A percentile compares a stretch with the other conserved stretches of the same genome.
Evolutionary conservation across 2,113 vertebrate genomes (phyloP).

Genomic region (Perca fluviatilis): DNA sequence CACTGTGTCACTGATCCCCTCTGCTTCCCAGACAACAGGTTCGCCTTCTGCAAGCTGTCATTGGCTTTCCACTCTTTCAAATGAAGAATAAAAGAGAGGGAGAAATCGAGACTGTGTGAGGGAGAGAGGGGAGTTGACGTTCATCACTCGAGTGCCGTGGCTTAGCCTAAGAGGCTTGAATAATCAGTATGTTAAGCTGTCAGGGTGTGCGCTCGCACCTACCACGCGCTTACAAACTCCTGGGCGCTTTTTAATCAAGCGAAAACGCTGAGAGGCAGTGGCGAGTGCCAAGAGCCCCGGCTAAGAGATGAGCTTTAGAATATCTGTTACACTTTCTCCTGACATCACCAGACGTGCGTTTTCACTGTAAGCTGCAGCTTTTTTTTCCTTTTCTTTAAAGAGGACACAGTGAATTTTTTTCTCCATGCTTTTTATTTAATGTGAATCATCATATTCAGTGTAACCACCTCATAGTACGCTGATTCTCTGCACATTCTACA

Average conservation of each 20-base stretch:
- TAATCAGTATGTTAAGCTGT: conserved; percentile 87
- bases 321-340: conserved; percentile 75
- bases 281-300: conserved; percentile 65
- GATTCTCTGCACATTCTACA: background rate
- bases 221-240: conserved; percentile 80
- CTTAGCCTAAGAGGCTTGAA: conserved; percentile 87
- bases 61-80: conserved; percentile 67
- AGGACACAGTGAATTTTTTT: conserved; percentile 48
- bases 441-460: conserved; percentile 43
- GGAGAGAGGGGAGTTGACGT: conserved; percentile 72
- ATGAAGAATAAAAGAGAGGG: conserved; percentile 59
- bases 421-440: conserved; percentile 22
- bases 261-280: conserved; percentile 76
- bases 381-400: conserved; percentile 29
- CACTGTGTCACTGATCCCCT: conserved; percentile 81
- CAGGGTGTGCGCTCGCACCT: conserved; percentile 78
- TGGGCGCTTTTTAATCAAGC: conserved; percentile 83
- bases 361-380: conserved; percentile 57
- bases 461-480: background rate
- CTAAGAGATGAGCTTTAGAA: conserved; percentile 74
- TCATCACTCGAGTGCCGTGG: conserved; percentile 81
- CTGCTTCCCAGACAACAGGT: conserved; percentile 78
- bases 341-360: conserved; percentile 68
- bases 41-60: conserved; percentile 71
- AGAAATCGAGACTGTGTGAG: conserved; percentile 58